Base-by-base conservation (phyloP, 2,888 invertebrate genomes). In the Plagodis dolabraria region DNA sequence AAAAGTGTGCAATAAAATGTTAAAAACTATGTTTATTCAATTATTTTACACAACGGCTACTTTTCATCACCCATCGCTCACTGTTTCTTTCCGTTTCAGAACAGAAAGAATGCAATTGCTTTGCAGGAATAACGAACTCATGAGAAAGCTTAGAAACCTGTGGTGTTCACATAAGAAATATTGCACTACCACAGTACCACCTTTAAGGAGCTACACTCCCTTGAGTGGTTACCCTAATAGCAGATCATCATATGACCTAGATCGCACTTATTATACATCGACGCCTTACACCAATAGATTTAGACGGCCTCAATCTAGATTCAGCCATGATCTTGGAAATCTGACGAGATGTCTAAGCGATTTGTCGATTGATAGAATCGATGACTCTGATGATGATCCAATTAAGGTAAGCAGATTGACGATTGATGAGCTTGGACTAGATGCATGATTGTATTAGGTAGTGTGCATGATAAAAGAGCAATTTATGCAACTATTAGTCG, bases 161-260 rank as follows among this genome's bases (percentile, higher is more conserved):
- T 94, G 95, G 94, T 92, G 87, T 78, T 94, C 93, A 80, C 94
- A 94, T 88, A 94, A 94, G 82, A 93, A 94, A 72, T 92, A 93
- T 80, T 93, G 93, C 88, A 92, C 90, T 10, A 88, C 86, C 68
- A 79, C 83, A 47, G 78, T 87, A 69, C 87, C 85, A 69, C 87
- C 86, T 51, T 82, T 77, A 62, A 74, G 89, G 75, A 88, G 86
- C 65, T 87, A 87, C 74, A 86, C 91, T 7, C 92, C 91, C 49
- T 60, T 89, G 55, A 92, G 91, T 67, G 89, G 91, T 55, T 92
- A 92, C 36, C 90, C 92, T n/a, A 83, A 87, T 75, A 92, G 92
- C 71, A 75, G 84, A 65, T 85, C 86, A 42, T 89, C 87, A 12
- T 90, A 86, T 65, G 89, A 91, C 58, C 66, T 91, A 85, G 92